Evolutionary conservation across 2,113 vertebrate genomes (phyloP), one percentile per base, ranked within the genome.

Genomic region (Etia nguti): DNA sequence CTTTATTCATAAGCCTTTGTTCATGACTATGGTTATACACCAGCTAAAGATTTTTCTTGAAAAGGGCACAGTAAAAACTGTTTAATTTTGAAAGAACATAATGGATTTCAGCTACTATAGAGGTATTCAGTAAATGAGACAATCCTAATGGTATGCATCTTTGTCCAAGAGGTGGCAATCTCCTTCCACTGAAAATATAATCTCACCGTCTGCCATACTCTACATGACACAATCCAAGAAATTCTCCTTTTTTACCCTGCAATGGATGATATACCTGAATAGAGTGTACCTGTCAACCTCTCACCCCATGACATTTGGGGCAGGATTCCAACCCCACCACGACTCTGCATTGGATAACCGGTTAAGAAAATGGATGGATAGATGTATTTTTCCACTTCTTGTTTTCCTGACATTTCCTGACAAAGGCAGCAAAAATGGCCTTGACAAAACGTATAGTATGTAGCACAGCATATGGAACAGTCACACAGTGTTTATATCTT

Each of bases 141-240:
- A 48, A 13, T 60, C 54, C 11, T 54, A 36, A 77, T n/a, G 1
- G 46, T 84, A 77, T 80, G 24, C 34, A 65, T n/a, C 3, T 68
- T 54, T 88, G 54, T 84, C 92, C 90, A 91, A 8, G 9, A 87
- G 86, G 77, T 91, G 92, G 93, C 62, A 3, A 20, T 87, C 46
- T 90, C n/a, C 20, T 10, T 50, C 31, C 60, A 82, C n/a, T 31
- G 15, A 83, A 36, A 43, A 55, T 29, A 46, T 24, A n/a, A 22
- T 79, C 20, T 29, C 7, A 56, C 15, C 8, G 8, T 15, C 15
- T 9, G 8, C 13, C 31, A 12, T 16, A 4, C 3, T 24, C 20
- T n/a, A 20, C 15, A 15, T n/a, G 22, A 43, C 34, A 68, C 52
- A 68, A 8, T 6, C 18, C 6, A 52, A 31, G 15, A 41, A 70